Conservation (phyloP, 1,140 invertebrate genomes). For the Adoxophyes honmai region DNA sequence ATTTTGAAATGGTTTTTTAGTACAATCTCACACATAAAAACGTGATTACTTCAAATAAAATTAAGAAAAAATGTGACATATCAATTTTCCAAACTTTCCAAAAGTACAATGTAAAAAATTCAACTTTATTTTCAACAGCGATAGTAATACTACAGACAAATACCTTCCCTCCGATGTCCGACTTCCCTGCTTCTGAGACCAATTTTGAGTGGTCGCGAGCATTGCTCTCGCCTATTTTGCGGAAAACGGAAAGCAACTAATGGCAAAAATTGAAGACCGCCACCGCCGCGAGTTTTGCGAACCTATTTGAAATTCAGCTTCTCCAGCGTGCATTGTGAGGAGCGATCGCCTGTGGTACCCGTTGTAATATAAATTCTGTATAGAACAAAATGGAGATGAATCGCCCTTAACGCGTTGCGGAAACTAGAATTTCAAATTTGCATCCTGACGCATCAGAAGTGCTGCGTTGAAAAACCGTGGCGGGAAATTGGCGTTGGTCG, state of each 20-base stretch:
- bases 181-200: neutral
- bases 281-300: slow-evolving; percentile 58
- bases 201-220: neutral
- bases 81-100: too few relatives aligned
- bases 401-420: slow-evolving; percentile 34
- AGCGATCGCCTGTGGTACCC: slow-evolving; percentile 36
- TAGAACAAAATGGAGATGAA: slow-evolving; percentile 38
- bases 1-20: too few relatives aligned
- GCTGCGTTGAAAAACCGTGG: slow-evolving; percentile 14
- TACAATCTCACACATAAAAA: too few relatives aligned
- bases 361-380: slow-evolving; percentile 36
- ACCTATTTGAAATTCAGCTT: slow-evolving; percentile 62
- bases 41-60: too few relatives aligned
- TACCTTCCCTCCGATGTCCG: too few relatives aligned
- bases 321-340: slow-evolving; percentile 37
- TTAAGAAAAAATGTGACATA: too few relatives aligned
- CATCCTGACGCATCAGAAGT: slow-evolving; percentile 33
- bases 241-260: slow-evolving; percentile 43
- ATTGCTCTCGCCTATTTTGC: slow-evolving; percentile 34
- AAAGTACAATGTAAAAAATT: too few relatives aligned
- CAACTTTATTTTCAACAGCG: too few relatives aligned
- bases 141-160: too few relatives aligned
- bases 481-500: too few relatives aligned
- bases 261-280: slow-evolving; percentile 56
- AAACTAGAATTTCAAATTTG: slow-evolving; percentile 35